These are phyloP conservation scores for Artibeus jamaicensis DNA, from an alignment of 2,797 vertebrate genomes.

Conservation along the genomic window DNA sequence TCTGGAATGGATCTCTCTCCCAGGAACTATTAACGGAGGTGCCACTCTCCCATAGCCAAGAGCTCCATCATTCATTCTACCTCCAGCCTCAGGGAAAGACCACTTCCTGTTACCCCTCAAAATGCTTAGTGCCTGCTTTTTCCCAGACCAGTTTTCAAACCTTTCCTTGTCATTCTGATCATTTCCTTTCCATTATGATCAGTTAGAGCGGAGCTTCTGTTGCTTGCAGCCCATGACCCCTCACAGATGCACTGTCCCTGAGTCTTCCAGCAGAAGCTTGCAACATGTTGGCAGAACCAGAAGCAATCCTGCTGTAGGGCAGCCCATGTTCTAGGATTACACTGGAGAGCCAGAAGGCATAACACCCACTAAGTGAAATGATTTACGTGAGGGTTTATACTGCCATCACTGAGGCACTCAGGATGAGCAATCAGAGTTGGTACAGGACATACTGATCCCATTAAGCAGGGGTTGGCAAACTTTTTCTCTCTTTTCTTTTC, in stretches of 20 bases:
- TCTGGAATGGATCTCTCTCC: background rate
- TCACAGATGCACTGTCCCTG: background rate
- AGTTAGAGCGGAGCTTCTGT: background rate
- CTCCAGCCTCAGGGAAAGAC: background rate
- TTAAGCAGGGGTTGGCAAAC: background rate
- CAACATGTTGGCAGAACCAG: background rate
- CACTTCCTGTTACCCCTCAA: background rate
- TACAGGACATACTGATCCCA: background rate
- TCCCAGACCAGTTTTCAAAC: background rate
- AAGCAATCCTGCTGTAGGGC: background rate
- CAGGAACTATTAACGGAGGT: background rate
- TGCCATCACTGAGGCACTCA: background rate
- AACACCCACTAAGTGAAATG: background rate
- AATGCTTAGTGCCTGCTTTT: background rate
- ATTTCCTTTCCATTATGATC: background rate
- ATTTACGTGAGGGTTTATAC: background rate
- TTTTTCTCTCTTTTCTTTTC: background rate
- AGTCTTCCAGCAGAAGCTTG: slow-evolving; percentile 2
- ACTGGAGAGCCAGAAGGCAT: background rate
- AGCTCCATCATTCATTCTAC: background rate
- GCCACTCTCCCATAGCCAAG: background rate
- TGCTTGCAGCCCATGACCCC: background rate
- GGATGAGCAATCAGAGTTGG: background rate
- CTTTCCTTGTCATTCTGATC: background rate
- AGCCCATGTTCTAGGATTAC: background rate